phyloP scores from a whole-genome alignment of 2,888 invertebrate genomes.

The Horisme vitalbata region DNA sequence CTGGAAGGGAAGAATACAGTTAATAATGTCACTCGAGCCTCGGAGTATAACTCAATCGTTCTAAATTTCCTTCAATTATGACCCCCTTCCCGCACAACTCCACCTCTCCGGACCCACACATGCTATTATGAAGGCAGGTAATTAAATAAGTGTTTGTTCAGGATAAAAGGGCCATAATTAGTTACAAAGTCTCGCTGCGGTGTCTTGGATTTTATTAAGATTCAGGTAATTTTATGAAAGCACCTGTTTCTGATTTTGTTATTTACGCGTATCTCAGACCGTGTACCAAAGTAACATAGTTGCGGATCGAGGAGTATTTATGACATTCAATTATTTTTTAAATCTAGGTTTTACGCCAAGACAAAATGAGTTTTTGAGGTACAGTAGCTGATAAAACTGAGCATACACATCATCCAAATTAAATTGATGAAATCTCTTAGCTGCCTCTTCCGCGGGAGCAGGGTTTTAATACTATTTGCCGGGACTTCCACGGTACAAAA shows the following conservation, averaged over 20 bases:
- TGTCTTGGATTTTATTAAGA: constrained; percentile 3
- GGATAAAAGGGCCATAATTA: constrained; percentile 30
- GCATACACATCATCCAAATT: too few relatives aligned
- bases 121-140: constrained; percentile 27
- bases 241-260: background rate
- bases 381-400: too few relatives aligned
- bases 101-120: constrained; percentile 3
- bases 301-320: too few relatives aligned
- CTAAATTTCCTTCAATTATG: constrained; percentile 36
- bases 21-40: constrained; percentile 28
- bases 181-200: constrained; percentile 11
- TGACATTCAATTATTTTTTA: too few relatives aligned
- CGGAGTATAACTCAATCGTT: constrained; percentile 34
- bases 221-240: background rate
- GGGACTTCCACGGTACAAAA: too few relatives aligned
- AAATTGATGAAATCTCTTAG: too few relatives aligned
- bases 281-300: too few relatives aligned
- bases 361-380: too few relatives aligned
- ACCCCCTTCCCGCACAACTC: constrained; percentile 6
- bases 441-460: too few relatives aligned
- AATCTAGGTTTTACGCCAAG: too few relatives aligned
- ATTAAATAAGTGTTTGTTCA: constrained; percentile 38
- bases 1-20: constrained; percentile 2
- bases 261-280: too few relatives aligned
- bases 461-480: too few relatives aligned